phyloP scores from a whole-genome alignment of 2,888 invertebrate species.

The Eupeodes latifasciatus region DNA sequence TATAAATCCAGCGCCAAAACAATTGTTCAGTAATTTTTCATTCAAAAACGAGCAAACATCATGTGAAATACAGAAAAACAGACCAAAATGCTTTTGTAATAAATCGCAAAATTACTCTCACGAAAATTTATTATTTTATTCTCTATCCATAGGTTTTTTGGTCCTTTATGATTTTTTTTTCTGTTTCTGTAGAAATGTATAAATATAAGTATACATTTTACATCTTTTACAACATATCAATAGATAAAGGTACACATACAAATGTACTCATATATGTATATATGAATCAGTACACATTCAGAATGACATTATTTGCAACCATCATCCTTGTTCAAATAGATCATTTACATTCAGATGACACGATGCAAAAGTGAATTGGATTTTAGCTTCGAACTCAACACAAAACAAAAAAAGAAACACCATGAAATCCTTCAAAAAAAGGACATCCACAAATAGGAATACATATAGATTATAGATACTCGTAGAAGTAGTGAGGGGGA shows the following conservation, averaged over 20 bases:
- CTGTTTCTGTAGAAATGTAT: background rate
- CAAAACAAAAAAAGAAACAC: slow-evolving; percentile 1
- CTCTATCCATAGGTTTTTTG: slow-evolving; percentile 10
- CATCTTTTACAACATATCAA: background rate
- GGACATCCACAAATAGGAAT: slow-evolving; percentile 4
- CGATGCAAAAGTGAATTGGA: slow-evolving; percentile 71
- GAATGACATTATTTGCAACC: slow-evolving; percentile 51
- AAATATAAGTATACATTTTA: background rate
- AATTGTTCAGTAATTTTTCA: slow-evolving; percentile 67
- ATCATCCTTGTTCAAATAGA: slow-evolving; percentile 65
- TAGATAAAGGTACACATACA: background rate
- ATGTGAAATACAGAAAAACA: slow-evolving; percentile 13
- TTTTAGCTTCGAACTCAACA: slow-evolving; percentile 52
- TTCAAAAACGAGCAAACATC: slow-evolving; percentile 26
- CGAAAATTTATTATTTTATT: slow-evolving; percentile 68
- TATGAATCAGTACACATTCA: slow-evolving; percentile 1
- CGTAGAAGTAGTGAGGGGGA: background rate
- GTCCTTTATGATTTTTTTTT: background rate
- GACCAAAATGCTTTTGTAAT: slow-evolving; percentile 58
- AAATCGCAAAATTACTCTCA: slow-evolving; percentile 74
- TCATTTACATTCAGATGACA: slow-evolving; percentile 75
- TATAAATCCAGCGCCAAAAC: slow-evolving; percentile 54
- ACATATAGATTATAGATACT: background rate
- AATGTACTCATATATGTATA: background rate
- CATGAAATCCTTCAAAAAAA: background rate